Evolutionary conservation across 2,113 vertebrate genomes (phyloP), one percentile per base, ranked within the genome.

Genomic region (Sapajus apella): DNA sequence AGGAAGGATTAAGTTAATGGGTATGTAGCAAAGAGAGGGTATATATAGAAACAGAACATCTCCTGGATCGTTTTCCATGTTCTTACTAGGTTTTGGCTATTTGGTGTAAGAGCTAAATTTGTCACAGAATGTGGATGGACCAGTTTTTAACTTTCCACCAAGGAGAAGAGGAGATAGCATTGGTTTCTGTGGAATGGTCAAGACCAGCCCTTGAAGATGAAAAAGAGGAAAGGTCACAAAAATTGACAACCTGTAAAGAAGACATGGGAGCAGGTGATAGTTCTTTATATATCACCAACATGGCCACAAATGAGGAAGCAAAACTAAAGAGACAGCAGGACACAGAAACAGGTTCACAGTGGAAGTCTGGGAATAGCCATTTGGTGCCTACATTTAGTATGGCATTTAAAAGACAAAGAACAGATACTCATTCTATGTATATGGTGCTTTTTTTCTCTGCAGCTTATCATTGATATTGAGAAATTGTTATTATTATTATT

Each of bases 1-100:
- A n/a, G 66, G 55, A 40, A 79, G 17, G 27, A 73, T 13, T 3
- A 35, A 35, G 35, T 21, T 20, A 50, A 16, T 52, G n/a, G 1
- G 6, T 32, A 23, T 35, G 40, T 25, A 77, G 11, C 27, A 72
- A 88, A 90, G 55, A 75, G 9, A 76, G 13, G 45, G 40, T 35
- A 45, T 5, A 5, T 8, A 25, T 91, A 18, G 0, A 52, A 45
- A 35, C 1, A n/a, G 4, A 7, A 58, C 0, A 16, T 21, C 27
- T 80, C 35, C 30, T 70, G 32, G 11, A 5, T 32, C 17, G 14
- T 40, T 43, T 68, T 6, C n/a, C 30, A 58, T 52, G 5, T n/a
- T 93, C 13, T 21, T 61, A 21, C 43, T 92, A 30, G 52, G 1
- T 72, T 73, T 40, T 95, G 58, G 45, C 3, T 14, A 32, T 83